Base-by-base conservation (phyloP, 2,888 invertebrate genomes). In the Chymomyza caudatula region DNA sequence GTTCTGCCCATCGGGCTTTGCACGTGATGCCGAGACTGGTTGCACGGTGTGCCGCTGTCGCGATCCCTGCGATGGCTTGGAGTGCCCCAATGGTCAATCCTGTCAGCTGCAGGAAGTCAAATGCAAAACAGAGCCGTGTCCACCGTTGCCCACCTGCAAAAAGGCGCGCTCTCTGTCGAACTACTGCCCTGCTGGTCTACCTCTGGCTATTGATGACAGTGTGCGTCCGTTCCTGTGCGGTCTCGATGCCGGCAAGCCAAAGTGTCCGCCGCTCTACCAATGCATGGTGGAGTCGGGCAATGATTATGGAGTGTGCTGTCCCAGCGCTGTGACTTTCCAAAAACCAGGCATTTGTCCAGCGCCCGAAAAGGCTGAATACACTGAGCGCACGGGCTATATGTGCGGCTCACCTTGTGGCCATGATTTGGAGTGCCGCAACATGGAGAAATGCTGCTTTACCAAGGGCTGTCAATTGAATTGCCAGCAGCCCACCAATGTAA, bases 261-360 rank as follows among this genome's bases (percentile, higher is more conserved):
- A 93, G 74, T 97, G 96, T 84, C 96, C 96, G 0, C 95, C 95
- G 0, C 91, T 95, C 69, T 96, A 96, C 89, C 93, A 93, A 83
- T 96, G 96, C 87, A 91, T 95, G 65, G 95, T 96, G 6, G 95
- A 96, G 84, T 92, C 89, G 92, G 94, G 94, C 73, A 95, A 96
- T 85, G 96, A 96, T 86, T 96, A 96, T 85, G 96, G 96, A 0
- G 96, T 96, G 13, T 96, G 96, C 87, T 96, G 96, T 84, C 96
- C 96, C 53, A 94, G 94, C 3, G 94, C 94, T 0, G 86, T 95
- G 66, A 93, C 94, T 80, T 93, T 96, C 58, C 93, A 95, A 80
- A 95, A 96, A 88, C 94, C 95, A 0, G 96, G 96, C 1, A 92
- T 93, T 2, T 96, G 96, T 86, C 96, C 96, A 0, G 90, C 90